A percentile compares a stretch with the other conserved stretches of the same genome.
phyloP scores from a whole-genome alignment of 2,797 vertebrate species.

The Hybognathus amarus region DNA sequence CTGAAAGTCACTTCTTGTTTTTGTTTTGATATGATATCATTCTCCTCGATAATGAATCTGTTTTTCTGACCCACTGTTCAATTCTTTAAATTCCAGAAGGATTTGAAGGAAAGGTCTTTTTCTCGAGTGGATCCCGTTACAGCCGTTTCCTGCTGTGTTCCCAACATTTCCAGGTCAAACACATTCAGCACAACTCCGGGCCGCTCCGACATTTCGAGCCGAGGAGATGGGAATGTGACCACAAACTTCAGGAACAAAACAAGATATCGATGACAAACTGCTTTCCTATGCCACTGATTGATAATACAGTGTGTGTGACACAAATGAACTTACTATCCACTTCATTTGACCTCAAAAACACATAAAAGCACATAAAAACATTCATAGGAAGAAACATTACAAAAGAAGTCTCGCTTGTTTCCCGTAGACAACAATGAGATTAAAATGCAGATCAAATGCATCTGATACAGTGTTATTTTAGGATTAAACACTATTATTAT shows the following conservation, averaged over 20 bases:
- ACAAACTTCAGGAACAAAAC: constrained; percentile 26
- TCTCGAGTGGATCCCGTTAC: constrained; percentile 36
- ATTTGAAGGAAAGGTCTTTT: not conserved
- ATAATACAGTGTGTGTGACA: constrained; percentile 1
- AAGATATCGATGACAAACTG: constrained; percentile 36
- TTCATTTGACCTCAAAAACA: constrained; percentile 22
- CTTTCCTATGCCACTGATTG: constrained; percentile 4
- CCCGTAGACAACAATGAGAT: not conserved
- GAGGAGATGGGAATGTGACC: not conserved
- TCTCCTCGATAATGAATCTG: constrained; percentile 36
- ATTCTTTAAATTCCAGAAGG: constrained; percentile 26
- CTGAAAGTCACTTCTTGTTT: constrained; percentile 26
- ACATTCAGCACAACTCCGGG: constrained; percentile 22
- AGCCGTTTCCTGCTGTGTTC: constrained; percentile 31
- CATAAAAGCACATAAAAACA: not conserved
- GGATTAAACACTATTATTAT: not conserved
- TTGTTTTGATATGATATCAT: constrained; percentile 42
- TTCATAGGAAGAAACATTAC: not conserved
- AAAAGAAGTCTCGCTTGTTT: not conserved
- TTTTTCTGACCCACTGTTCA: constrained; percentile 41
- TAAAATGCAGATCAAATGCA: not conserved
- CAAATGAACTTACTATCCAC: constrained; percentile 20
- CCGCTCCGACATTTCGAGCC: not conserved
- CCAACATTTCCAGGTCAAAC: constrained; percentile 51
- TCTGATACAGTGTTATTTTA: not conserved